These are phyloP conservation scores for Falco biarmicus DNA, from an alignment of 2,797 vertebrate species.

Conservation along the genomic window DNA sequence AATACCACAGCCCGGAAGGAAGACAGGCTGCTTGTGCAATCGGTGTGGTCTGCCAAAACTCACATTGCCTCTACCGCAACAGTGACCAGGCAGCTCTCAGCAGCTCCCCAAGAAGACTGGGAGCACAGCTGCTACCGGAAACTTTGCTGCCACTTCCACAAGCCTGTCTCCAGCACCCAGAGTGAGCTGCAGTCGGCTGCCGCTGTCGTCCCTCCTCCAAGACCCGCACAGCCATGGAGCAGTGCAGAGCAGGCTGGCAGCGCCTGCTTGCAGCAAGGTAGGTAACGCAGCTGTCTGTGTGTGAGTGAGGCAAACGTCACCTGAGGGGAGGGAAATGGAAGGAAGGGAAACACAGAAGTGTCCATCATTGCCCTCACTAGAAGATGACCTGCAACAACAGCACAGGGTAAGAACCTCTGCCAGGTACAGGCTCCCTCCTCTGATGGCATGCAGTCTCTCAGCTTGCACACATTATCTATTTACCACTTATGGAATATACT, in stretches of 20 bases:
- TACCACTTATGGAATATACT: not conserved
- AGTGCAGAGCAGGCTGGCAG: fast-evolving
- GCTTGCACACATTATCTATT: not conserved
- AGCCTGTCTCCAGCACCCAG: not conserved
- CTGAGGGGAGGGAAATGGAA: not conserved
- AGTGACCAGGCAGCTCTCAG: not conserved
- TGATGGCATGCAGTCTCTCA: not conserved
- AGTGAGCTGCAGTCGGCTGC: fast-evolving
- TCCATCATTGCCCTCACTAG: not conserved
- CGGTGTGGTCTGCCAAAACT: not conserved
- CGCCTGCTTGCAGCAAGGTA: not conserved
- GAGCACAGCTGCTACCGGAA: not conserved
- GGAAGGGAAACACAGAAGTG: not conserved
- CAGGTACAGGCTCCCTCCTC: not conserved
- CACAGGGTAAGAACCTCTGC: not conserved
- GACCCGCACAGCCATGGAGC: not conserved
- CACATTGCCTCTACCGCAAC: fast-evolving
- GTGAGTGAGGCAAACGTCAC: not conserved
- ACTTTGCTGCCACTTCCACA: not conserved
- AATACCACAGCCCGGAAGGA: not conserved
- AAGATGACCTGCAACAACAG: not conserved
- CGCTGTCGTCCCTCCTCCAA: not conserved
- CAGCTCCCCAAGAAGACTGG: not conserved
- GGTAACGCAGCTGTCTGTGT: not conserved
- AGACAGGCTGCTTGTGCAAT: not conserved